Conservation (phyloP, 2,888 invertebrate genomes). For the Drosophila subquinaria region DNA sequence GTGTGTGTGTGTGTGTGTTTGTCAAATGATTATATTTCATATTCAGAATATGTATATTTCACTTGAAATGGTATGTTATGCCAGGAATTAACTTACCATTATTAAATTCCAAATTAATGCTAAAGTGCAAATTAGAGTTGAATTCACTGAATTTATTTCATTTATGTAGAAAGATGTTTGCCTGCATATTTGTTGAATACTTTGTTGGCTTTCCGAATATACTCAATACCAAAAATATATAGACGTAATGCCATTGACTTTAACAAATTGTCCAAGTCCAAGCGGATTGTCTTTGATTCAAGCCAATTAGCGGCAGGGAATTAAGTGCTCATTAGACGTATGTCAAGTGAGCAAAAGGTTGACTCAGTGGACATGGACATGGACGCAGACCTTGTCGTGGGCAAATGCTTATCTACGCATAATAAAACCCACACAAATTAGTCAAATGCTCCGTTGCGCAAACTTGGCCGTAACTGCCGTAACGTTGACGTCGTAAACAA, state of each 20-base stretch:
- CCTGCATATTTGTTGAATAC: not conserved
- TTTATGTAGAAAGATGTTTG: not conserved
- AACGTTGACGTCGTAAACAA: slow-evolving; percentile 69
- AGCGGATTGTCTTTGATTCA: slow-evolving; percentile 22
- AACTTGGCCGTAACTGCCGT: slow-evolving; percentile 33
- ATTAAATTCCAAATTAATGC: slow-evolving; percentile 60
- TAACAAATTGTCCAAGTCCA: not conserved
- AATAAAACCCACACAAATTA: slow-evolving; percentile 73
- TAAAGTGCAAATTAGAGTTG: slow-evolving; percentile 21
- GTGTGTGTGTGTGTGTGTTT: slow-evolving; percentile 26
- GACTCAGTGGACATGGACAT: not conserved
- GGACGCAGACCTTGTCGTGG: slow-evolving; percentile 11
- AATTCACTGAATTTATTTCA: slow-evolving; percentile 5
- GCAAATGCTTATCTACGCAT: slow-evolving; percentile 55
- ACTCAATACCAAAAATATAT: not conserved
- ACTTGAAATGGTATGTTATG: slow-evolving; percentile 5
- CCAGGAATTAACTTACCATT: slow-evolving; percentile 40
- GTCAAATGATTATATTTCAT: slow-evolving; percentile 51
- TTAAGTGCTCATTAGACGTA: slow-evolving; percentile 71
- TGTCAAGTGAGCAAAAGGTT: slow-evolving; percentile 24
- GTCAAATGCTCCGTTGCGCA: slow-evolving; percentile 47
- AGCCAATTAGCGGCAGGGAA: slow-evolving; percentile 68
- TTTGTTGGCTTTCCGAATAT: not conserved
- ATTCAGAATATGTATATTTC: slow-evolving; percentile 24
- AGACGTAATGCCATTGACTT: not conserved